Evolutionary conservation across 1,140 invertebrate species (phyloP), one percentile per base, ranked within the genome.

Genomic region (Pachypeltis micranthus): DNA sequence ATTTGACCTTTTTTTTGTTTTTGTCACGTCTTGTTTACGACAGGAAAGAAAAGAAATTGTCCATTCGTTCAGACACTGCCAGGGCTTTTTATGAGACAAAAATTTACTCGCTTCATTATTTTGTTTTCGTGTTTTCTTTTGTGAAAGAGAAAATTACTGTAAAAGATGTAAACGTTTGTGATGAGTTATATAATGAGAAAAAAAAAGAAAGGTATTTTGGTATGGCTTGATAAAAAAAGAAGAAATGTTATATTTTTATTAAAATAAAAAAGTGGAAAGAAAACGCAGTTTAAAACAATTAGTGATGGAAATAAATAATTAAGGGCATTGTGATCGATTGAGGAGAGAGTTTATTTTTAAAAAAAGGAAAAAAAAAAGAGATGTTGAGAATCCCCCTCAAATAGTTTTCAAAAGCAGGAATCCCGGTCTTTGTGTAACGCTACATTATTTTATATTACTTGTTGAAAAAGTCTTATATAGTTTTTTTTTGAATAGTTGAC

Each of bases 191-290:
- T n/a, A n/a, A n/a, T n/a, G n/a, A n/a, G n/a, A n/a, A 24, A 58
- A 39, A 62, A 62, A 31, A 66, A 59, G 47, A 55, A 47, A 61
- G 65, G 62, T 66, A 66, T 66, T 66, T 66, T 66, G 65, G 65
- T 66, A 66, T 51, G 65, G 55, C 57, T 54, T 51, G 56, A 63
- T 63, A 63, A 62, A 56, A 57, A 60, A 62, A 63, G 19, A 65
- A 62, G 57, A 59, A 59, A 59, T 31, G 26, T 59, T 62, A 47
- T 62, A 51, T 62, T 62, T 62, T 51, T 62, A 62, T 51, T n/a
- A n/a, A n/a, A n/a, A n/a, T 59, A 59, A 26, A 58, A 59, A 59
- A 59, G 28, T 56, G 57, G 26, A 51, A 27, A 28, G 44, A 39
- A 62, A 44, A 14, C 28, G 39, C 44, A 62, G 31, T 47, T 62